A percentile compares a stretch with the other conserved stretches of the same genome.
Conservation (phyloP, 2,113 vertebrate species). For the Trinectes maculatus region DNA sequence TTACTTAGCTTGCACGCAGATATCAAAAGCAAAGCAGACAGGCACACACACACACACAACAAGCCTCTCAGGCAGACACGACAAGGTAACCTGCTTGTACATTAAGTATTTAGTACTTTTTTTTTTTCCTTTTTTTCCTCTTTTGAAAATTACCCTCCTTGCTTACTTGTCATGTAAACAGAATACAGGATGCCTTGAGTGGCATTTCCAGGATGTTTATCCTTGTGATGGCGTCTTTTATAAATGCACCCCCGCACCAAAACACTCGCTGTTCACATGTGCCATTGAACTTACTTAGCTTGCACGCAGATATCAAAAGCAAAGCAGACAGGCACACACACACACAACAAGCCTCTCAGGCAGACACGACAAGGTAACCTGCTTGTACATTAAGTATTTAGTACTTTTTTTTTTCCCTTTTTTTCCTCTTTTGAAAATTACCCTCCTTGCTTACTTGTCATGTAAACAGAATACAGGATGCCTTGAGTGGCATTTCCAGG, state of each 20-base stretch:
- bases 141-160: constrained; percentile 82
- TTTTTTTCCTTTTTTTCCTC: constrained; percentile 14
- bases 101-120: constrained; percentile 83
- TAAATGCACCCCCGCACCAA: constrained; percentile 68
- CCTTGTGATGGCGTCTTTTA: constrained; percentile 75
- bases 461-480: constrained; percentile 85
- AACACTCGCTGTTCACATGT: constrained; percentile 74
- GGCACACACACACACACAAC: constrained; percentile 55
- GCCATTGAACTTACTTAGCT: constrained; percentile 66
- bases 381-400: constrained; percentile 85
- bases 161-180: constrained; percentile 84
- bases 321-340: constrained; percentile 56
- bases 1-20: constrained; percentile 63
- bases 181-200: constrained; percentile 81
- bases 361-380: constrained; percentile 74
- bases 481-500: constrained; percentile 79
- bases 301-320: constrained; percentile 77
- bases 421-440: constrained; percentile 78
- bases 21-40: constrained; percentile 77
- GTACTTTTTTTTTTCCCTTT: constrained; percentile 39
- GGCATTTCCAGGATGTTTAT: constrained; percentile 82
- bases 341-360: constrained; percentile 72
- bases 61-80: constrained; percentile 70
- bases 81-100: constrained; percentile 77
- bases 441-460: constrained; percentile 78